Base-by-base conservation (phyloP, 92 coral and sea anemone species). In the Epizoanthus fatuus region DNA sequence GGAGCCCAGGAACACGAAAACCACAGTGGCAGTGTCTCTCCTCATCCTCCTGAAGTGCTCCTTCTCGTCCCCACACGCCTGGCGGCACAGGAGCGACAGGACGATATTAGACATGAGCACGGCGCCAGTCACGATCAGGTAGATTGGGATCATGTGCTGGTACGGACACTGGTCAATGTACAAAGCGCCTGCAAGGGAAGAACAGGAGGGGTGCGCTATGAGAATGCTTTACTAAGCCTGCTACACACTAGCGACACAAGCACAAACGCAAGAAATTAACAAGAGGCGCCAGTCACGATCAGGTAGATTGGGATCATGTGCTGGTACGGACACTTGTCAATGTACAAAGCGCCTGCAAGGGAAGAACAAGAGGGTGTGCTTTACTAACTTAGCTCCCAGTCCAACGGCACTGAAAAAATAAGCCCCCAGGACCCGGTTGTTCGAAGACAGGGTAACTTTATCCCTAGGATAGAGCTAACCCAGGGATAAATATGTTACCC, bases 261-360 rank as follows among this genome's bases (percentile, higher is more conserved):
- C 15, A 54, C 69, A 19, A 62, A 37, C 35, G 38, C 6, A 22
- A 22, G 25, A 22, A 12, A 32, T 9, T 29, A 29, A 29, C 32
- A 29, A 29, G 32, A 29, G 35, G 63, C 69, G 40, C 82, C 82
- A 2, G 82, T 77, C 40, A 64, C 82, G 25, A 77, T 39, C 25
- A 77, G 82, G 10, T 77, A 77, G 56, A 77, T 44, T 2, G 82
- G 82, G 38, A 77, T 77, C 29, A 59, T 77, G 3, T 68, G 82
- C 57, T 77, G 69, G 64, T 77, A 77, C 35, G 82, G 70, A 60
- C 82, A 77, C 35, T 44, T 40, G 40, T 77, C 42, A 3, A 77
- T 38, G 70, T 77, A 77, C 59, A 60, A 56, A 9, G 82, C 32
- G 51, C 82, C 82, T 77, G 16, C 38, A n/a, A 77, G 13, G 13